phyloP scores from a whole-genome alignment of 2,888 invertebrate genomes.

The Metallyticus violacea region DNA sequence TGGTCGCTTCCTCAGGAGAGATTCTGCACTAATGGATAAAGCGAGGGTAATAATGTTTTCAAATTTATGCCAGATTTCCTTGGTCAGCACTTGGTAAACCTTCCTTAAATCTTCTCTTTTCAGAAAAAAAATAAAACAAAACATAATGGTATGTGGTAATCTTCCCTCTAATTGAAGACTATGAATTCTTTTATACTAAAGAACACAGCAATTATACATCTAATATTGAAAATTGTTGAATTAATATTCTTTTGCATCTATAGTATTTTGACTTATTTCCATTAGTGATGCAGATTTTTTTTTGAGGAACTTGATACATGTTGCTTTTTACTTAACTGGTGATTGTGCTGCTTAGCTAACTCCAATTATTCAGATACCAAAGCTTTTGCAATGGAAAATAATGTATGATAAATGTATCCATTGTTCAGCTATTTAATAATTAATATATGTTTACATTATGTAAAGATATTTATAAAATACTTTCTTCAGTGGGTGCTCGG shows the following conservation, averaged over 20 bases:
- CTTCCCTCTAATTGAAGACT: neutral
- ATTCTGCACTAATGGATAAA: constrained; percentile 48
- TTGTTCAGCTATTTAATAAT: too few relatives aligned
- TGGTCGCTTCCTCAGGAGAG: constrained; percentile 61
- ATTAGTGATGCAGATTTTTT: neutral
- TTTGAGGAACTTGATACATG: neutral
- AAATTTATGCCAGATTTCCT: neutral
- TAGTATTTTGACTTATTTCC: neutral
- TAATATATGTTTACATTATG: too few relatives aligned
- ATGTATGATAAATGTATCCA: neutral
- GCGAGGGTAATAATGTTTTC: constrained; percentile 36
- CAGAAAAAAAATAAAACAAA: too few relatives aligned
- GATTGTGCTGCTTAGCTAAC: neutral
- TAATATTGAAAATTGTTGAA: too few relatives aligned
- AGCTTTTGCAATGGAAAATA: too few relatives aligned
- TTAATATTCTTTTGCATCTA: too few relatives aligned
- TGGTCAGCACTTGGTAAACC: neutral
- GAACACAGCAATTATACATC: neutral
- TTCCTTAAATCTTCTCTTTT: too few relatives aligned
- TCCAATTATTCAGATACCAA: neutral
- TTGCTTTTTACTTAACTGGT: neutral
- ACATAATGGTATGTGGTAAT: too few relatives aligned
- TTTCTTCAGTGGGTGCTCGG: too few relatives aligned
- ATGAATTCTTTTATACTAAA: neutral
- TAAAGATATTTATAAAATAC: too few relatives aligned